These are phyloP conservation scores for Tylochromis polylepis DNA, from an alignment of 2,113 vertebrate genomes.

Conservation along the genomic window DNA sequence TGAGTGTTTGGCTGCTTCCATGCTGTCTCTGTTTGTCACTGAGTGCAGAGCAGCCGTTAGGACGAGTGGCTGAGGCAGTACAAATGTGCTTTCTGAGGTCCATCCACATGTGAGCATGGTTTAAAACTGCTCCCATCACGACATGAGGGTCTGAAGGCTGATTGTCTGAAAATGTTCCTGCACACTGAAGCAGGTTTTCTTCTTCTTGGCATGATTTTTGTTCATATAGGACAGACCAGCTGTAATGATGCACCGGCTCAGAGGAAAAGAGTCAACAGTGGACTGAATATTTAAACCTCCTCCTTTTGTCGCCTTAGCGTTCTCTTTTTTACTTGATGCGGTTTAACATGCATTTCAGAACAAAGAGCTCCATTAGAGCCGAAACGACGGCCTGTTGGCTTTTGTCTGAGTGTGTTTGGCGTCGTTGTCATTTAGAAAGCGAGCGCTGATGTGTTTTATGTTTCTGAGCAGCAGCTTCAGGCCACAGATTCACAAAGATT, in stretches of 20 bases:
- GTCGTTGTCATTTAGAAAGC: background rate
- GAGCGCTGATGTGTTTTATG: background rate
- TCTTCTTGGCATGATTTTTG: background rate
- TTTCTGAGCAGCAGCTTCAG: background rate
- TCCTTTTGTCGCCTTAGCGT: background rate
- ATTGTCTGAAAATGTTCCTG: too few relatives aligned
- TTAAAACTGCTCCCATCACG: background rate
- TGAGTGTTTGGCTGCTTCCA: background rate
- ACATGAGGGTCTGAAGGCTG: background rate
- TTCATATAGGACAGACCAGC: background rate
- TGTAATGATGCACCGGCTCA: background rate
- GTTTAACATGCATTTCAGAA: background rate
- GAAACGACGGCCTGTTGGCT: background rate
- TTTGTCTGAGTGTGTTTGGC: background rate
- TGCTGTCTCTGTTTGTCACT: background rate
- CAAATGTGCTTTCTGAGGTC: background rate
- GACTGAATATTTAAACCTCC: background rate
- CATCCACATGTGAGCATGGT: background rate
- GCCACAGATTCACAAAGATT: background rate
- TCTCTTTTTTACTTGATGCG: background rate
- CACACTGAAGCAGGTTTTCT: background rate
- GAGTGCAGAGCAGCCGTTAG: background rate
- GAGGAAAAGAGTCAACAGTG: background rate
- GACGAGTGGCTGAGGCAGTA: background rate
- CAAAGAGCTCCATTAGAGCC: background rate